Evolutionary conservation across 2,888 invertebrate genomes (phyloP), one percentile per base, ranked within the genome.

Genomic region (Melieria omissa): DNA sequence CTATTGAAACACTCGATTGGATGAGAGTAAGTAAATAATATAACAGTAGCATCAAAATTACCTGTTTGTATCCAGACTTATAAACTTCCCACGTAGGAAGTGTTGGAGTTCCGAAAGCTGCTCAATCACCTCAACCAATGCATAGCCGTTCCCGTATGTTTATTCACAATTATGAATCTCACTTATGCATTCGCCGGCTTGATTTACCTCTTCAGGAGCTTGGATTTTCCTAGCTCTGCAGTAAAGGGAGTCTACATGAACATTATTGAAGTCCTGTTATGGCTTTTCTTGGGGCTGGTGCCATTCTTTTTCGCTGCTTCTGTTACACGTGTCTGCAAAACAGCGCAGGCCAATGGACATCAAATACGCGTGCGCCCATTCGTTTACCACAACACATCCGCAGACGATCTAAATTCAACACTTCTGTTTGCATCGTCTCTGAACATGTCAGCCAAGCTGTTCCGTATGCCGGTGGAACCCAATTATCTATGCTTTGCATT

Each of bases 291-390:
- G 71, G 85, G 85, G 0, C 76, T 85, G 5, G 67, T 83, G 60
- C 86, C 86, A 0, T 86, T 80, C 77, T 88, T 88, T 62, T 86
- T 94, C 92, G 95, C 94, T 16, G 92, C 94, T 0, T 89, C 93
- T 67, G 88, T 95, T 74, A 92, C 94, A 0, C 90, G 90, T 9
- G 91, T 92, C 55, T 95, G 94, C 80, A 89, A 90, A 41, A 89
- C 89, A 77, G 90, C 93, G n/a, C 92, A 91, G 84, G 89, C 89
- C 16, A 91, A 93, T 69, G 95, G 95, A 0, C 94, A 95, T 85
- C 93, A 93, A 85, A 89, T 94, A 65, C 89, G 94, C 67, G 91
- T 92, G 12, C 89, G 94, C 1, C 95, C 95, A 0, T 95, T 93
- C 83, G 91, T 93, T 3, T 94, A 95, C 86, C 93, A 93, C 84